Evolutionary conservation across 2,888 invertebrate genomes (phyloP), one percentile per base, ranked within the genome.

Genomic region (Strigamia transsilvanica): DNA sequence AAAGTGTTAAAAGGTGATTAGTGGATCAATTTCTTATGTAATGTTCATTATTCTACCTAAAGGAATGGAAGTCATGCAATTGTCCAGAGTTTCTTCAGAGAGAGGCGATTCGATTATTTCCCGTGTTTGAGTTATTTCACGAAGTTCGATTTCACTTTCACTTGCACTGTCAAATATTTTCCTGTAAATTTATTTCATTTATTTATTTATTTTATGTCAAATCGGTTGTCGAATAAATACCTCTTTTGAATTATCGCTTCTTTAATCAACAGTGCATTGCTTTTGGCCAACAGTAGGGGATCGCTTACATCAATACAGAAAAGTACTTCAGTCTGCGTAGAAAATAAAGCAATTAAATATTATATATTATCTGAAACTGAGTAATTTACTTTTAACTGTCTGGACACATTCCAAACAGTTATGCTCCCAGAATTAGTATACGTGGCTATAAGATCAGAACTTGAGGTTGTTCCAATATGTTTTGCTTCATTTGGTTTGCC

Each of bases 401-500:
- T 93, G 84, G 93, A 92, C 83, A 95, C 92, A 87, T 94, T 93
- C 93, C 95, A 97, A 42, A 97, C 91, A 84, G 93, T 93, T 84
- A 97, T 91, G 83, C 88, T 88, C 77, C 91, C 91, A 85, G 88
- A 88, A 73, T 87, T 85, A 61, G 90, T 89, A 80, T 90, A 89
- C 51, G 91, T 90, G 41, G 90, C 90, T 15, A 89, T 86, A 82
- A 90, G 88, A 83, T 90, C 89, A 73, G 89, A 88, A 77, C 89
- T 88, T 61, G 89, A 88, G 34, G 90, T 90, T 21, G 90, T 88
- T 84, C 87, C 87, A 18, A 88, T 83, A 85, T 87, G 87, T 23
- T 86, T 85, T 82, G 88, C 87, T 85, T 86, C 82, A 34, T 87
- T 87, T 41, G 27, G 85, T 84, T 51, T 84, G 83, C 78, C 85